Evolutionary conservation across 2,113 vertebrate genomes (phyloP).

Genomic region (Machaerirhynchus nigripectus): DNA sequence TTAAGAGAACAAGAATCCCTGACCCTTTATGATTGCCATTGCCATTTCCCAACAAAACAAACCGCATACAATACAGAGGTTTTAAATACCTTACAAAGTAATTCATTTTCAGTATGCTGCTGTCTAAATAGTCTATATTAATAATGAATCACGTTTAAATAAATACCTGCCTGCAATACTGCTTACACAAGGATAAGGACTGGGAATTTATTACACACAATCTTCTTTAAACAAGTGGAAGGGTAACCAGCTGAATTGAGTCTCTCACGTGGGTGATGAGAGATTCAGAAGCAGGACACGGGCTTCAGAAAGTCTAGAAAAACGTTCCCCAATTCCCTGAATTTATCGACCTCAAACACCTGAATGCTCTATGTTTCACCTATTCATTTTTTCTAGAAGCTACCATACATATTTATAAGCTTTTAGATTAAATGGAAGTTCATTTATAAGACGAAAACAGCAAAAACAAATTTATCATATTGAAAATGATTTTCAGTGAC

Average conservation of each 20-base stretch:
- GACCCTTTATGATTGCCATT: conserved; percentile 63
- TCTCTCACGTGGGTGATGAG: neutral
- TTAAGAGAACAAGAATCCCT: conserved; percentile 59
- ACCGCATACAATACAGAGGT: neutral
- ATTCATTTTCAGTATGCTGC: neutral
- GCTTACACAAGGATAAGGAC: neutral
- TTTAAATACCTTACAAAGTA: conserved; percentile 53
- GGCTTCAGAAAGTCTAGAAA: neutral
- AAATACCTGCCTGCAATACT: neutral
- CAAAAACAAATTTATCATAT: neutral
- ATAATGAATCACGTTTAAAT: conserved; percentile 45
- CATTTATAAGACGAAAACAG: neutral
- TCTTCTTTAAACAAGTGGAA: neutral
- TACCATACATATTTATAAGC: neutral
- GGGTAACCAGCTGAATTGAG: neutral
- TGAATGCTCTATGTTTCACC: neutral
- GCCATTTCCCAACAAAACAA: conserved; percentile 38
- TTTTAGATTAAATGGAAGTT: neutral
- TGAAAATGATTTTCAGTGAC: neutral
- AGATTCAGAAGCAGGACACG: neutral
- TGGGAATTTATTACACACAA: neutral
- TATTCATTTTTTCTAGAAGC: neutral
- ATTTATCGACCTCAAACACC: neutral
- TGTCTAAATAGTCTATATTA: conserved; percentile 21
- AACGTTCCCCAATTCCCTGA: neutral